phyloP scores from a whole-genome alignment of 2,113 vertebrate species.

The Cygnus buccinator region DNA sequence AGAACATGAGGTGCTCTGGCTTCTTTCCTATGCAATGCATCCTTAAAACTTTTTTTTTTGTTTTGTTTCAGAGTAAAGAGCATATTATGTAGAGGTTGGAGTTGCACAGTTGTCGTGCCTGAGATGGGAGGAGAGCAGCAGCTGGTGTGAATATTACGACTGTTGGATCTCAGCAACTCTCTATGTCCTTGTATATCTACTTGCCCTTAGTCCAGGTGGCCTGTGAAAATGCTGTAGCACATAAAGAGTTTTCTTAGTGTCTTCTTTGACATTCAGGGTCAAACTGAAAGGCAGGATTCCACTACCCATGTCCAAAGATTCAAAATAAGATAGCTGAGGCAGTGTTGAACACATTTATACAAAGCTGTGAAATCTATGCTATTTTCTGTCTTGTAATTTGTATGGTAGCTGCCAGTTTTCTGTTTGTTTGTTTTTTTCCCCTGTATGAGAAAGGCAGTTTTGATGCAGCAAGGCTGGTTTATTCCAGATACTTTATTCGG shows the following conservation, averaged over 20 bases:
- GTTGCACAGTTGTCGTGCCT: neutral
- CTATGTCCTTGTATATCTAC: conserved; percentile 10
- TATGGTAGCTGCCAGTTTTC: neutral
- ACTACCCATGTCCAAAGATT: neutral
- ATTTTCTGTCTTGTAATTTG: neutral
- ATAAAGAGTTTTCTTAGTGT: neutral
- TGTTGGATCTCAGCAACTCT: neutral
- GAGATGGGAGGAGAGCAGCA: conserved; percentile 6
- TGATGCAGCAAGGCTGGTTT: neutral
- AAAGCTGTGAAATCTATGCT: neutral
- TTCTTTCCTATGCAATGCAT: neutral
- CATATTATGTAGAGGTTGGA: neutral
- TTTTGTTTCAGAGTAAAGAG: neutral
- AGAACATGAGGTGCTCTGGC: neutral
- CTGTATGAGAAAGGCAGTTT: neutral
- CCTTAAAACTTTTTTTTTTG: neutral
- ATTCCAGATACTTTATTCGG: neutral
- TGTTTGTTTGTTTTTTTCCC: neutral
- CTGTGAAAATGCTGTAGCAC: conserved; percentile 15
- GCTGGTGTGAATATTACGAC: neutral
- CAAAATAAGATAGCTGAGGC: neutral
- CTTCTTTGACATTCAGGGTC: neutral
- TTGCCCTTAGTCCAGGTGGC: conserved; percentile 23
- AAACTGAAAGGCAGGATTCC: neutral
- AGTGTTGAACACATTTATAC: neutral